Base-by-base conservation (phyloP, 1,140 invertebrate species). In the Mesaphorura yosii region DNA sequence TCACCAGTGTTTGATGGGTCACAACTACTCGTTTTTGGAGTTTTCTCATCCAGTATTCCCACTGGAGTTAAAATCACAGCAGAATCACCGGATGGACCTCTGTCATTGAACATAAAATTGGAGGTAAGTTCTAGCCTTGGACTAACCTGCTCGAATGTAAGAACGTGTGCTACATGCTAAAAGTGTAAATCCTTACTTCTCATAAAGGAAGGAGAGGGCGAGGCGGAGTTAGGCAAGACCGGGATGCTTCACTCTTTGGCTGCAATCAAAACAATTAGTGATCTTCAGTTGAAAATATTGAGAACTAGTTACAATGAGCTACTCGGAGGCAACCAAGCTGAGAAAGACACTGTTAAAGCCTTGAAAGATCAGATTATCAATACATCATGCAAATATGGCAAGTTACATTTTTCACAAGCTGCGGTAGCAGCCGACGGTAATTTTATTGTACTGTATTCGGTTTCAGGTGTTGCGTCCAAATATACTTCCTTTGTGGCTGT, bases 401-500 rank as follows among this genome's bases (percentile, higher is more conserved):
- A 41, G 27, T 29, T 51, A 48, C 6, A 22, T 10, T 6, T 34
- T 27, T 4, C 17, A 22, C 3, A 22, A n/a, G 29, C 14, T 15
- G 4, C 37, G n/a, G 10, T 45, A 12, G 3, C 17, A 14, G 37
- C 22, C 6, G 28, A n/a, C 12, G 15, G 15, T 15, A 12, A 29
- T 26, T 37, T 34, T 51, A 2, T 28, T 28, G 12, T 29, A 5
- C 25, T 34, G 15, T 44, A 54, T 37, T 41, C 14, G 26, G 40
- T 49, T 58, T 12, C 25, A 64, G 63, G 61, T 28, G 40, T 65
- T n/a, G 55, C 50, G 2, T 65, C 64, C 0, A 53, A 50, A 25
- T 64, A 57, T 39, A 65, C 64, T 5, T 59, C 59, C 15, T 65
- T 60, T 26, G 47, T 65, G 12, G 62, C 64, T 34, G 53, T 65